Evolutionary conservation across 2,797 vertebrate genomes (phyloP).

Genomic region (Onychomys arenicola): DNA sequence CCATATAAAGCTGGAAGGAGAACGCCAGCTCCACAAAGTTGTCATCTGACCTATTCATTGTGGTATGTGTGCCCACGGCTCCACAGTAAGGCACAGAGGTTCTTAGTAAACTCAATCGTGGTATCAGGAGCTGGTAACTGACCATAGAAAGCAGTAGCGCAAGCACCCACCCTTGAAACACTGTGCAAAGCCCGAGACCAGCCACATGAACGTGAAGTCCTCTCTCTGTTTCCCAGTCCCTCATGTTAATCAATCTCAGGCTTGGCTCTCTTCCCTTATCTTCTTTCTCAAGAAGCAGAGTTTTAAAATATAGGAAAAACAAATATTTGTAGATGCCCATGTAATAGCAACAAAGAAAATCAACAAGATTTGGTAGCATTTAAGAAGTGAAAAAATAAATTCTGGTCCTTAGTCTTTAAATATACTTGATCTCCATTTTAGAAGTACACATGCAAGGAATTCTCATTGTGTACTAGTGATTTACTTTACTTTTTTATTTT

Average conservation of each 20-base stretch:
- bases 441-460: slow-evolving; percentile 12
- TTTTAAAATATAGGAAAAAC: neutral
- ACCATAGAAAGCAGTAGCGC: slow-evolving; percentile 1
- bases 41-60: neutral
- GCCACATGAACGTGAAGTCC: neutral
- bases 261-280: neutral
- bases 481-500: too few relatives aligned
- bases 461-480: slow-evolving; percentile 40
- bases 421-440: slow-evolving; percentile 12
- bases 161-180: neutral
- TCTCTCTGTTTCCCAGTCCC: neutral
- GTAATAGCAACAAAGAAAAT: slow-evolving; percentile 52
- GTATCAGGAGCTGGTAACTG: slow-evolving; percentile 36
- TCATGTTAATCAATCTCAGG: neutral
- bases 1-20: neutral
- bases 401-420: slow-evolving; percentile 11
- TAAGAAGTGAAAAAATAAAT: slow-evolving; percentile 23
- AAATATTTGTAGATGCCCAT: neutral
- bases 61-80: neutral
- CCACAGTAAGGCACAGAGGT: slow-evolving; percentile 28
- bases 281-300: slow-evolving; percentile 5
- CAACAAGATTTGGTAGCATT: neutral
- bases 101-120: slow-evolving; percentile 32
- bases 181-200: neutral
- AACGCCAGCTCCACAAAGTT: neutral